Evolutionary conservation across 2,113 vertebrate genomes (phyloP), one percentile per base, ranked within the genome.

Genomic region (Brachypodius melanocephalos): DNA sequence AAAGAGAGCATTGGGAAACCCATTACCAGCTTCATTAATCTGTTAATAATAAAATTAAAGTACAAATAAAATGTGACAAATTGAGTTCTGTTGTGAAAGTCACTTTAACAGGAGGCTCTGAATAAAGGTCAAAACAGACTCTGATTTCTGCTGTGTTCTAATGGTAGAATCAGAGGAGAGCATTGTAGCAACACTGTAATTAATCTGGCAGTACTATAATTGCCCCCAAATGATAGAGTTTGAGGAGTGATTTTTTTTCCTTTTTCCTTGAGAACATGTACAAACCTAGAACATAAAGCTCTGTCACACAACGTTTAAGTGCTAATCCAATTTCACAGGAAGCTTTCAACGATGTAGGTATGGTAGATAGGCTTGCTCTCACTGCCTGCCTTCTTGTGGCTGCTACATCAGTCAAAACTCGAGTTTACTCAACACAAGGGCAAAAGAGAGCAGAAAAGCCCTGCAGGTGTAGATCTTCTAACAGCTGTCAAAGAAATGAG

Each of bases 21-120:
- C 73, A 94, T 97, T 95, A 97, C 93, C 63, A 95, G 87, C 86
- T 87, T 96, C 92, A 96, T 97, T 97, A 96, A 93, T 97, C 85
- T 95, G 88, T 94, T 97, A 84, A 93, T 91, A 96, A 96, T 96
- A 93, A 96, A 97, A 97, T 97, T 97, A 97, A 97, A 92, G 88
- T 94, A 94, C 92, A 97, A 98, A 96, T 92, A 96, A 65, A 82
- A 93, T 71, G 92, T 97, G 90, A 95, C 91, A 94, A 96, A 95
- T 96, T 59, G 67, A 62, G 57, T 94, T 95, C 93, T 89, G 94
- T 95, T 96, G 90, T 85, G 86, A 96, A 91, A 94, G 90, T 89
- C 80, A 78, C 69, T 93, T 89, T 89, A 96, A 80, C 78, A 80
- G 75, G 80, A 81, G 88, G 69, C 72, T 94, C 73, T 67, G 91